phyloP scores from a whole-genome alignment of 1,140 invertebrate genomes.

The Drosophila trapezifrons region DNA sequence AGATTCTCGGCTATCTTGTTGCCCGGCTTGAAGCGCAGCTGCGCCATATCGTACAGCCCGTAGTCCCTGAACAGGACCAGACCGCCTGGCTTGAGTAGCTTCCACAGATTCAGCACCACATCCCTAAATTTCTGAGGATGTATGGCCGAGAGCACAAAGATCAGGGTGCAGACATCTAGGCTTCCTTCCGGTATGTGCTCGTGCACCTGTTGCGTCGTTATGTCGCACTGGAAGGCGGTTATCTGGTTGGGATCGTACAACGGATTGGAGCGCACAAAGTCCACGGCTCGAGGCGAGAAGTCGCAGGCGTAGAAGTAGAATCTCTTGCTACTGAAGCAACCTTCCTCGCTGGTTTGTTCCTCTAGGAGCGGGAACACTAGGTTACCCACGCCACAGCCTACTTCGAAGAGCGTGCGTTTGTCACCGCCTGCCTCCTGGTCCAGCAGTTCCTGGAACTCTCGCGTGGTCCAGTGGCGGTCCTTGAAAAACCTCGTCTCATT shows the following conservation, averaged over 20 bases:
- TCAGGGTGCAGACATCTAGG: slow-evolving; percentile 94
- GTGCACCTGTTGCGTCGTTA: slow-evolving; percentile 88
- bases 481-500: slow-evolving; percentile 97
- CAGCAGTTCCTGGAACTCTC: slow-evolving; percentile 96
- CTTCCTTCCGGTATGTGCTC: slow-evolving; percentile 85
- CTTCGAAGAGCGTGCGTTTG: slow-evolving; percentile 88
- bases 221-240: slow-evolving; percentile 91
- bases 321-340: slow-evolving; percentile 84
- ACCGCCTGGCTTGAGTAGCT: slow-evolving; percentile 91
- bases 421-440: slow-evolving; percentile 39
- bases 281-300: slow-evolving; percentile 95
- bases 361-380: slow-evolving; percentile 96
- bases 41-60: slow-evolving; percentile 98
- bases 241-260: slow-evolving; percentile 85
- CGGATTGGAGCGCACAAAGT: slow-evolving; percentile 91
- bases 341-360: slow-evolving; percentile 86
- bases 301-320: slow-evolving; percentile 95
- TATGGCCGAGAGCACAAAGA: slow-evolving; percentile 98
- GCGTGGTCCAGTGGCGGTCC: slow-evolving; percentile 98
- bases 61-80: slow-evolving; percentile 97
- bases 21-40: slow-evolving; percentile 95
- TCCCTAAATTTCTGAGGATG: slow-evolving; percentile 91
- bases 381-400: slow-evolving; percentile 99
- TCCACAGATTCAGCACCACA: slow-evolving; percentile 89
- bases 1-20: slow-evolving; percentile 97